Percentiles rank a stretch among this genome's conserved stretches.
phyloP scores from a whole-genome alignment of 2,888 invertebrate genomes.

The Drosophila rellima region DNA sequence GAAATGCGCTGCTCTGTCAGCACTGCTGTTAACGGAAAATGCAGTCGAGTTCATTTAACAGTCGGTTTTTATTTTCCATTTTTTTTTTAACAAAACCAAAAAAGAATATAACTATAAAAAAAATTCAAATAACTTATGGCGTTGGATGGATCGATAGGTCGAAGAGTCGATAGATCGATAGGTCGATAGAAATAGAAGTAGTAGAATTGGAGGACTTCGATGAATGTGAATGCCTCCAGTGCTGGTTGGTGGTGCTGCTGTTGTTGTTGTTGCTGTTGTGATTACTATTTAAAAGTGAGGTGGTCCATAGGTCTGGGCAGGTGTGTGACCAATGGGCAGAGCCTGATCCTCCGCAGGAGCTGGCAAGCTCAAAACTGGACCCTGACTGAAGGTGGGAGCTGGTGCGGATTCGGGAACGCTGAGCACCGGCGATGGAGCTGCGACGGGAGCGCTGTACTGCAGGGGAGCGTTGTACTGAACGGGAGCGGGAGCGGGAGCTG shows the following conservation, averaged over 20 bases:
- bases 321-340: conserved; percentile 64
- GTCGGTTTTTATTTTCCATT: conserved; percentile 43
- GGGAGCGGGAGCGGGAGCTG: conserved; percentile 4
- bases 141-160: conserved; percentile 34
- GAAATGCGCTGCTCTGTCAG: not conserved
- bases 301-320: conserved; percentile 76
- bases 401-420: conserved; percentile 57
- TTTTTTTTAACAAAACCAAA: conserved; percentile 49
- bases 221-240: conserved; percentile 31
- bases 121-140: conserved; percentile 73
- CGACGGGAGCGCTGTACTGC: conserved; percentile 31
- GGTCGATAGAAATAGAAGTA: conserved; percentile 40
- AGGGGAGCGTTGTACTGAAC: conserved; percentile 22
- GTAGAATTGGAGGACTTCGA: conserved; percentile 50
- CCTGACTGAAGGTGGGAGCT: conserved; percentile 47
- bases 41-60: conserved; percentile 36
- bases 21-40: not conserved
- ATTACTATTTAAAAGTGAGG: conserved; percentile 52
- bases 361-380: conserved; percentile 42
- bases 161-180: conserved; percentile 33
- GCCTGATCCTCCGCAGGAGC: conserved; percentile 51
- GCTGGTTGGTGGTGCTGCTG: conserved; percentile 24
- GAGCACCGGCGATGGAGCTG: conserved; percentile 42
- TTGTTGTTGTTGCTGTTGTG: conserved; percentile 15
- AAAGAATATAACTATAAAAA: conserved; percentile 63